Evolutionary conservation across 2,113 vertebrate species (phyloP).

Genomic region (Oostethus manadensis): DNA sequence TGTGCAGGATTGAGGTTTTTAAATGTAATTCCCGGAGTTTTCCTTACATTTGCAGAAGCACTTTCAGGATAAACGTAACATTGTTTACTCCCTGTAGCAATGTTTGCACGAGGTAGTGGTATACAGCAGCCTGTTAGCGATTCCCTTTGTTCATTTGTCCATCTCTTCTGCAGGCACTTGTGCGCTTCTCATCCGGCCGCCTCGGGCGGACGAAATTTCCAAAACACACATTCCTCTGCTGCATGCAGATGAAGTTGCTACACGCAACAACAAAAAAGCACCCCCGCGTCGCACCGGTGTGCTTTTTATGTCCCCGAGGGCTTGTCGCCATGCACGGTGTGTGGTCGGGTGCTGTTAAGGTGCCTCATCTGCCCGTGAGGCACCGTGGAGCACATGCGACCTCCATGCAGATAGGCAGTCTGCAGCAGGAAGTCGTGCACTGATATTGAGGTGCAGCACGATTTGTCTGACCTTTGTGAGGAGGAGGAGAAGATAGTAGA

Average conservation of each 20-base stretch:
- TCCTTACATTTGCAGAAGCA: too few species aligned
- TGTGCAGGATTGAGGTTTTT: conserved; percentile 8
- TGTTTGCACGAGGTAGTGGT: conserved; percentile 16
- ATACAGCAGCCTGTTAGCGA: conserved; percentile 36
- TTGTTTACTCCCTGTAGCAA: conserved; percentile 1
- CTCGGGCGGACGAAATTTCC: conserved; percentile 14
- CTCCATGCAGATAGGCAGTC: conserved; percentile 10
- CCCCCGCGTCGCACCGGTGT: not conserved
- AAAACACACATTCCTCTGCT: conserved; percentile 11
- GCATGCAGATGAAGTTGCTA: conserved; percentile 15
- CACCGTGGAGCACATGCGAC: conserved; percentile 11
- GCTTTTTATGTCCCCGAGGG: not conserved
- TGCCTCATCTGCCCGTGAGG: not conserved
- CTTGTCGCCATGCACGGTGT: not conserved
- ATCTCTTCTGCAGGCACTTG: conserved; percentile 11
- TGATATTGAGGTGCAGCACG: conserved; percentile 8
- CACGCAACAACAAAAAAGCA: not conserved
- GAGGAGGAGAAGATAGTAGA: not conserved
- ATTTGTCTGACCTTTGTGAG: conserved; percentile 25
- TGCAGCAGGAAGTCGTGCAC: conserved; percentile 7
- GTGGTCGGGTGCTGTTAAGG: not conserved
- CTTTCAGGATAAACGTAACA: not conserved
- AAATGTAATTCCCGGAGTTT: not conserved
- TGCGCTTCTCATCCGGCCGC: conserved; percentile 3
- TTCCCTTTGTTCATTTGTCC: conserved; percentile 46